Base-by-base conservation (phyloP, 2,888 invertebrate genomes). In the Thecophora atra region DNA sequence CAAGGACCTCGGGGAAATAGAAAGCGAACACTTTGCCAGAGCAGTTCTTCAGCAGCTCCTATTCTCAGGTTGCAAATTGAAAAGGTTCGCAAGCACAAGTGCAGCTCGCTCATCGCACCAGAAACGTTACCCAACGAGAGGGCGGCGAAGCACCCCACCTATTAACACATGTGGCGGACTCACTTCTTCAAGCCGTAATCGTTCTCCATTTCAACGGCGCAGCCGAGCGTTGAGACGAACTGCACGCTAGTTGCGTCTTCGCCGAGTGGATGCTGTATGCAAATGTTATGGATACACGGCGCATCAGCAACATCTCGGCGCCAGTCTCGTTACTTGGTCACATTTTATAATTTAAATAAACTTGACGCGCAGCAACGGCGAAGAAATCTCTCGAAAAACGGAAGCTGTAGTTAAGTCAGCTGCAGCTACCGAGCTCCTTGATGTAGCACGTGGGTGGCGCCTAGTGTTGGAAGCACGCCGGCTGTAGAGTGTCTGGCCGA, bases 291-390 rank as follows among this genome's bases (percentile, higher is more conserved):
- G 17, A 64, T 44, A 64, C 24, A 44, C 28, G 21, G 37, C 54
- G 37, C 8, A 13, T 24, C 52, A 17, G 5, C n/a, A n/a, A n/a
- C 44, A 21, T 28, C 17, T 26, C 58, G 60, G 6, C 44, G 24
- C n/a, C 51, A 21, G 19, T 26, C 17, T 6, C 66, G 21, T 21
- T 26, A 60, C 60, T 60, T 60, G 69, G 60, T 47, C 60, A 47
- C 47, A 60, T 47, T 60, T 58, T 58, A 56, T 42, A 68, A 69
- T 69, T 69, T 69, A 69, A 69, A 60, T 60, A 69, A 60, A 68
- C 58, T 69, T 60, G 60, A 47, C 60, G 60, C 60, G n/a, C 47
- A 30, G 19, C 26, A 47, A 47, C 26, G n/a, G 4, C 21, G 42
- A 28, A 58, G 60, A 26, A 24, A 52, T 60, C 60, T 28, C 69